These are phyloP conservation scores for Plutella xylostella DNA, from an alignment of 2,888 invertebrate species.

Conservation along the genomic window DNA sequence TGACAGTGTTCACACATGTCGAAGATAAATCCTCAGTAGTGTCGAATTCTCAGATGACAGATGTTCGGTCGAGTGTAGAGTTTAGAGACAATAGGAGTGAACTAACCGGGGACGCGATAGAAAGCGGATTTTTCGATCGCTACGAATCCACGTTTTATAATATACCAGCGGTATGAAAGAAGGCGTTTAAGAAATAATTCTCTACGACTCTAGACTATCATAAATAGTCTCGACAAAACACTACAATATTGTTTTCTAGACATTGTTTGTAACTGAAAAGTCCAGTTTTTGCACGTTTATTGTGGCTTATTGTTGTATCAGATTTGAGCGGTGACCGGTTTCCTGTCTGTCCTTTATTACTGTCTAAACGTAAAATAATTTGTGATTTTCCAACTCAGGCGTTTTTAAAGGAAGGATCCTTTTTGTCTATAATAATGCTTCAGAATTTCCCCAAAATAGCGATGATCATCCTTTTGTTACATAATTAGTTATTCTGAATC, in stretches of 20 bases:
- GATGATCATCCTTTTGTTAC: too few relatives aligned
- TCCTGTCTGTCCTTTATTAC: too few relatives aligned
- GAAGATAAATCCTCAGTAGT: constrained; percentile 35
- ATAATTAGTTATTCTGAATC: too few relatives aligned
- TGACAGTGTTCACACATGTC: constrained; percentile 42
- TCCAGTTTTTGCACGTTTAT: too few relatives aligned
- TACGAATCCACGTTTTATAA: constrained; percentile 51
- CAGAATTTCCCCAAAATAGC: too few relatives aligned
- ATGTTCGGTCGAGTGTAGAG: constrained; percentile 34
- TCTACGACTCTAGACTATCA: neutral
- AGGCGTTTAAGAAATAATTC: neutral
- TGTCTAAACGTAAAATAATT: too few relatives aligned
- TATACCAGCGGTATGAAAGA: constrained; percentile 41
- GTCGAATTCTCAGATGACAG: constrained; percentile 26
- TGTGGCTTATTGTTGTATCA: too few relatives aligned
- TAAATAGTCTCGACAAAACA: neutral
- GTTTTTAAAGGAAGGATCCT: too few relatives aligned
- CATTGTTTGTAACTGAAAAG: too few relatives aligned
- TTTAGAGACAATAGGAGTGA: constrained; percentile 29
- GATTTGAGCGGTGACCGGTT: too few relatives aligned
- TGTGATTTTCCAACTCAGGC: too few relatives aligned
- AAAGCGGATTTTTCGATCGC: constrained; percentile 44
- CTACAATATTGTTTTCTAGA: neutral
- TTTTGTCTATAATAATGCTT: too few relatives aligned
- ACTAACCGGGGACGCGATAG: constrained; percentile 35